Percentiles rank a stretch among this genome's conserved stretches.
These are phyloP conservation scores for Crax fasciolata DNA, from an alignment of 2,797 vertebrate genomes.

Conservation along the genomic window DNA sequence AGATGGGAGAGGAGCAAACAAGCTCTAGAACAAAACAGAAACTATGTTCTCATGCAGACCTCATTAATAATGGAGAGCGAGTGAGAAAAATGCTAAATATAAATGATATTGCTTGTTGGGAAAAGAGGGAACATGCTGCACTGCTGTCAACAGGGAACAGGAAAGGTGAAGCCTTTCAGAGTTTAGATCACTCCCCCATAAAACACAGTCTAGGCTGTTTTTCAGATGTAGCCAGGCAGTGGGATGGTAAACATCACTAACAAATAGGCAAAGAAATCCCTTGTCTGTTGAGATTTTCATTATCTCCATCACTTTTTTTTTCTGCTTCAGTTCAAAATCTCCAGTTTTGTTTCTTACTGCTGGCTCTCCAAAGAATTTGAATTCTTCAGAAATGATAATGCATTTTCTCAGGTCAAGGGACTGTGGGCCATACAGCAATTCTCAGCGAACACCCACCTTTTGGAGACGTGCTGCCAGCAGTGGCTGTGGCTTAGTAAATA, in stretches of 20 bases:
- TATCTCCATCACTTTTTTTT: not conserved
- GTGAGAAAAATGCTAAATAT: constrained; percentile 24
- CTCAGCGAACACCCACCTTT: not conserved
- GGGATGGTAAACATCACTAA: not conserved
- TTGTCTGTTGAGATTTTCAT: not conserved
- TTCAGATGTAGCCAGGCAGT: not conserved
- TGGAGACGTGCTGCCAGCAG: not conserved
- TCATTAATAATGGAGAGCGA: constrained; percentile 55
- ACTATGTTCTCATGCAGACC: constrained; percentile 17
- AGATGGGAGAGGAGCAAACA: constrained; percentile 1
- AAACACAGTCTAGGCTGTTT: not conserved
- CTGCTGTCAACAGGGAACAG: not conserved
- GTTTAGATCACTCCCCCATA: not conserved
- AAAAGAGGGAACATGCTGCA: not conserved
- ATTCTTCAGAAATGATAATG: not conserved
- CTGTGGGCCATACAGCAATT: not conserved
- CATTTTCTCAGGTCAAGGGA: not conserved
- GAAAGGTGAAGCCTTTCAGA: constrained; percentile 24
- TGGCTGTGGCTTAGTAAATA: constrained; percentile 18
- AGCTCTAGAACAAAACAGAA: constrained; percentile 43
- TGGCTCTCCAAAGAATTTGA: not conserved
- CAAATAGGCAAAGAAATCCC: not conserved
- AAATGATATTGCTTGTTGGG: not conserved
- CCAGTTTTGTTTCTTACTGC: not conserved
- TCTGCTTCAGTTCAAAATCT: not conserved